A percentile compares a stretch with the other conserved stretches of the same genome.
Evolutionary conservation across 2,888 invertebrate genomes (phyloP).

Genomic region (Dicranocentrus wangi): DNA sequence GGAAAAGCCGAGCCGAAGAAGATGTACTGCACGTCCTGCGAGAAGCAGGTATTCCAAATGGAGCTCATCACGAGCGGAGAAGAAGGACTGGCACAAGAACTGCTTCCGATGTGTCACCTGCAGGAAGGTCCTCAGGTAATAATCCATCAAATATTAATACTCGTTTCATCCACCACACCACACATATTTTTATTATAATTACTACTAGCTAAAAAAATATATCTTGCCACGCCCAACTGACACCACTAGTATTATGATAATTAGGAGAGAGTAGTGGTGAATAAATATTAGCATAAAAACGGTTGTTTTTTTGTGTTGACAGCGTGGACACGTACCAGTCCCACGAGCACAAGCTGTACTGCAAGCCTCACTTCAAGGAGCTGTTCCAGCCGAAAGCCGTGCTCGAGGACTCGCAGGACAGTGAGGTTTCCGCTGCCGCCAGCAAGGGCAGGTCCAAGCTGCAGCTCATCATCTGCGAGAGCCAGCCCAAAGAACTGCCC

Average conservation of each 20-base stretch:
- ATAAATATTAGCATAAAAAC: too few relatives aligned
- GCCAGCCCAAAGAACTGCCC: conserved; percentile 90
- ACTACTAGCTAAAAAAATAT: too few relatives aligned
- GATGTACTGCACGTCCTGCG: conserved; percentile 80
- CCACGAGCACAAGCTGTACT: conserved; percentile 91
- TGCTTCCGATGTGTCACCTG: conserved; percentile 96
- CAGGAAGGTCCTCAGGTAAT: conserved; percentile 91
- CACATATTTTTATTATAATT: too few relatives aligned
- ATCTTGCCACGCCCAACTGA: too few relatives aligned
- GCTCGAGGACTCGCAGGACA: conserved; percentile 79
- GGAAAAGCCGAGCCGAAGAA: conserved; percentile 48
- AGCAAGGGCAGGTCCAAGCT: conserved; percentile 72
- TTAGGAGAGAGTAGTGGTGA: too few relatives aligned
- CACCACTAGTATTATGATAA: too few relatives aligned
- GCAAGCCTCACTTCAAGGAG: conserved; percentile 94
- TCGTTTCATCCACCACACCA: too few relatives aligned
- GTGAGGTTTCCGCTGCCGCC: conserved; percentile 77
- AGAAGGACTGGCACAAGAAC: conserved; percentile 91
- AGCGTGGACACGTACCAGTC: conserved; percentile 95
- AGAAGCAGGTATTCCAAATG: conserved; percentile 95
- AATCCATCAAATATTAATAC: too few relatives aligned
- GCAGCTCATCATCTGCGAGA: conserved; percentile 89
- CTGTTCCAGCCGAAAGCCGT: conserved; percentile 93
- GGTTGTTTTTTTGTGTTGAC: conserved; percentile 70
- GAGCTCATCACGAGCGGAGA: conserved; percentile 95